Base-by-base conservation (phyloP, 2,113 vertebrate genomes). In the Motacilla tschutschensis region DNA sequence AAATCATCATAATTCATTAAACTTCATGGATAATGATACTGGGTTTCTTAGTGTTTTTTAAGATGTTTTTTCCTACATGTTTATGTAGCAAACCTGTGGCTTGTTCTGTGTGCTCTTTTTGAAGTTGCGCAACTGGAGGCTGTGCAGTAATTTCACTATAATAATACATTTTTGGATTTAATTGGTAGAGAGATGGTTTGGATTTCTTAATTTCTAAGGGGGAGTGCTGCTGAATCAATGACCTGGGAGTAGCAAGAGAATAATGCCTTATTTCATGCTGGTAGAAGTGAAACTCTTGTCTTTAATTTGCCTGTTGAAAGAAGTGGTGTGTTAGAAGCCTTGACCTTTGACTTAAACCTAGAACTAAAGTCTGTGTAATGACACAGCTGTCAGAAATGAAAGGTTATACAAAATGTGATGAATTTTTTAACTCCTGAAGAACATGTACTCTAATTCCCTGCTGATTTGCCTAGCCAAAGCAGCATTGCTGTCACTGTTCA, bases 361-460 rank as follows among this genome's bases (percentile, higher is more conserved):
- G 26, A 80, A 71, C 79, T 55, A 59, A 94, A 94, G 36, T 63
- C 48, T 66, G 62, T 40, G 14, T 89, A 71, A 78, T 79, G n/a
- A 72, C 74, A 83, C 90, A 69, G n/a, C 12, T 67, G 9, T 38
- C 38, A 35, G 53, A 91, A 95, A 79, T 83, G 35, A 92, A 92
- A 88, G 60, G 75, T 77, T 76, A 36, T 79, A 65, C 14, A 50
- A 87, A 85, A 59, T 24, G 38, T 8, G 10, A 36, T 78, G 33
- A 69, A 48, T 40, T 88, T 71, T 79, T 83, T 6, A 54, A 65
- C 16, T 76, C 24, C 36, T 74, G 24, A 40, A 33, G 74, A 71
- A 63, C 2, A 2, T 59, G n/a, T 65, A 46, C 17, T 66, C 19
- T 53, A 65, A 44, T 79, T 91, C 44, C 8, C 66, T 67, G 22